A percentile compares a stretch with the other conserved stretches of the same genome.
These are phyloP conservation scores for Microplitis demolitor DNA, from an alignment of 1,140 invertebrate species.

Conservation along the genomic window DNA sequence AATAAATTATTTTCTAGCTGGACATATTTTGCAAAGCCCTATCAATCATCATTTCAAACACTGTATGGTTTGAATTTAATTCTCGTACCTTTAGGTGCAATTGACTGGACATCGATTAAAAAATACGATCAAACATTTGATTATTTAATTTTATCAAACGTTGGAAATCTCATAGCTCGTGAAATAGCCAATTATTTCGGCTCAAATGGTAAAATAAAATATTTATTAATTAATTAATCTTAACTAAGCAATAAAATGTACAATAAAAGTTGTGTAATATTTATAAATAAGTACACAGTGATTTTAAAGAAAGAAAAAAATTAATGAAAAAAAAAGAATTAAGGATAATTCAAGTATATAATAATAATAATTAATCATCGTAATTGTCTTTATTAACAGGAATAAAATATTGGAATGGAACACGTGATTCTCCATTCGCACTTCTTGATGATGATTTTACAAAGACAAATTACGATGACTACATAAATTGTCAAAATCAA, in stretches of 20 bases:
- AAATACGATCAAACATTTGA: slow-evolving; percentile 28
- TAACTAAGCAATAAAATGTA: not conserved
- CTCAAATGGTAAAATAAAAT: slow-evolving; percentile 35
- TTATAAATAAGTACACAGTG: slow-evolving; percentile 11
- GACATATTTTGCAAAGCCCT: slow-evolving; percentile 41
- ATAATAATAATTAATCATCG: not conserved
- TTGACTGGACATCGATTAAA: slow-evolving; percentile 33
- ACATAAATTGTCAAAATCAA: slow-evolving; percentile 32
- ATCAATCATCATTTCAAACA: slow-evolving; percentile 31
- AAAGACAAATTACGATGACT: slow-evolving; percentile 30
- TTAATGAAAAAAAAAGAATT: slow-evolving; percentile 1
- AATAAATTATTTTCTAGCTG: slow-evolving; percentile 31
- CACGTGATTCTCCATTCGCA: slow-evolving; percentile 18
- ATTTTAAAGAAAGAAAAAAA: not conserved
- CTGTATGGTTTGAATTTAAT: slow-evolving; percentile 37
- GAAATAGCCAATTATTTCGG: slow-evolving; percentile 46
- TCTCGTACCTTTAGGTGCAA: slow-evolving; percentile 40
- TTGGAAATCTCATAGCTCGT: slow-evolving; percentile 43
- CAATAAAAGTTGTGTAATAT: not conserved
- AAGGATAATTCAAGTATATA: not conserved
- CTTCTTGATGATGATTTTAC: slow-evolving; percentile 9
- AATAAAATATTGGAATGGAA: slow-evolving; percentile 38
- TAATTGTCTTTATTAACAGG: slow-evolving; percentile 23
- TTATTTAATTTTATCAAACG: slow-evolving; percentile 35
- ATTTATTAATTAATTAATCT: slow-evolving; percentile 3